Conservation (phyloP, 2,113 vertebrate species). For the Oriolus oriolus region DNA sequence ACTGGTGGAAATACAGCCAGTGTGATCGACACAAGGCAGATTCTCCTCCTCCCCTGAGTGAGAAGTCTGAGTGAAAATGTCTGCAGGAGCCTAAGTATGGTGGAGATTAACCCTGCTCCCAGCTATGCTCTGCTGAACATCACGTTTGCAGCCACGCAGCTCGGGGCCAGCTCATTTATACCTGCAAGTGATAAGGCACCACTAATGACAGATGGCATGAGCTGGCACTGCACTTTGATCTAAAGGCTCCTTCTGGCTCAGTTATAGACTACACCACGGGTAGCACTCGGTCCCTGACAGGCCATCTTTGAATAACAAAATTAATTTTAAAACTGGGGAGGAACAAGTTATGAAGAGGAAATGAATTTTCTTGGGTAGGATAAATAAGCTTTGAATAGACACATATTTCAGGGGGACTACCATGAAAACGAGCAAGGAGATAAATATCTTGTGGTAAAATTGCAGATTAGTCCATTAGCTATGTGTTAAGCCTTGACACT, state of each 20-base stretch:
- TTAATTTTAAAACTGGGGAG: not conserved
- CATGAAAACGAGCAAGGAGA: not conserved
- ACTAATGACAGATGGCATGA: not conserved
- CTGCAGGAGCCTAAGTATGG: not conserved
- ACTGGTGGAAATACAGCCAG: not conserved
- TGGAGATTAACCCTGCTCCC: not conserved
- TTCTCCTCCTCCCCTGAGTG: not conserved
- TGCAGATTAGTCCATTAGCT: not conserved
- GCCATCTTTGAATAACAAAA: not conserved
- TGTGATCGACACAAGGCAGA: not conserved
- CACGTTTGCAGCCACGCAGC: not conserved
- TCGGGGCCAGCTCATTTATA: not conserved
- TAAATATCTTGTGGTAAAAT: not conserved
- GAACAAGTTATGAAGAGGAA: not conserved
- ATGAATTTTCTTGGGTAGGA: not conserved
- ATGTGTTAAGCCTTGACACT: not conserved
- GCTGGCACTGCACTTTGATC: not conserved
- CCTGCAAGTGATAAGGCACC: not conserved
- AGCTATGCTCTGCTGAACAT: not conserved
- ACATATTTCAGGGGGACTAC: not conserved
- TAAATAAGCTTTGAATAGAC: not conserved
- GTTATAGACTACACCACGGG: fast-evolving
- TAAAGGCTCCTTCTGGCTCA: not conserved
- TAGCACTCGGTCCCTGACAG: not conserved
- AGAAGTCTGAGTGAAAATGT: not conserved